A percentile compares a stretch with the other conserved stretches of the same genome.
Conservation (phyloP, 2,888 invertebrate species). For the Geophilus truncorum region DNA sequence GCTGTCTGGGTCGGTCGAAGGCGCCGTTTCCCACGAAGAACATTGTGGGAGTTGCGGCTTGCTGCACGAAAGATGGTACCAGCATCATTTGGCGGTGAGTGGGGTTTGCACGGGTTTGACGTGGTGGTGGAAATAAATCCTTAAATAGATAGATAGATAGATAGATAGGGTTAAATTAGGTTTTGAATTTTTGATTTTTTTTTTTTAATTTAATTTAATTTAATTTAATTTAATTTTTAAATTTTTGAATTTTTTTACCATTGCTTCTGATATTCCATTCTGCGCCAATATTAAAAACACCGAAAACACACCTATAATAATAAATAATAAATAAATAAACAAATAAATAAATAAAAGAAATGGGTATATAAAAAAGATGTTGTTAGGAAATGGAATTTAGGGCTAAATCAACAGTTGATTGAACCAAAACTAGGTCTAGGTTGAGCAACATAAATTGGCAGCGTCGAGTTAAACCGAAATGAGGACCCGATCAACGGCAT, state of each 20-base stretch:
- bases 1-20: not conserved
- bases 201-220: not conserved
- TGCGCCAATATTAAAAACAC: not conserved
- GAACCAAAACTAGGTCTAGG: not conserved
- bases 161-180: not conserved
- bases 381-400: too few species aligned
- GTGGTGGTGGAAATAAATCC: not conserved
- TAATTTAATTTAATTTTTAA: too few species aligned
- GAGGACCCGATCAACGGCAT: too few species aligned
- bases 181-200: not conserved
- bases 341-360: not conserved
- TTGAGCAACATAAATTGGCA: not conserved
- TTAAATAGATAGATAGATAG: too few species aligned
- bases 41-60: not conserved
- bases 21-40: not conserved
- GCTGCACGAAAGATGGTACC: not conserved
- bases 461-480: too few species aligned
- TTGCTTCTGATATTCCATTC: not conserved
- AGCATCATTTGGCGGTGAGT: not conserved
- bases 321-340: not conserved
- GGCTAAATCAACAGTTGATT: not conserved
- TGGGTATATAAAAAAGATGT: not conserved
- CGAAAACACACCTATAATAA: not conserved
- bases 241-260: not conserved
- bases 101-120: not conserved